Evolutionary conservation across 2,113 vertebrate genomes (phyloP).

Genomic region (Bettongia penicillata): DNA sequence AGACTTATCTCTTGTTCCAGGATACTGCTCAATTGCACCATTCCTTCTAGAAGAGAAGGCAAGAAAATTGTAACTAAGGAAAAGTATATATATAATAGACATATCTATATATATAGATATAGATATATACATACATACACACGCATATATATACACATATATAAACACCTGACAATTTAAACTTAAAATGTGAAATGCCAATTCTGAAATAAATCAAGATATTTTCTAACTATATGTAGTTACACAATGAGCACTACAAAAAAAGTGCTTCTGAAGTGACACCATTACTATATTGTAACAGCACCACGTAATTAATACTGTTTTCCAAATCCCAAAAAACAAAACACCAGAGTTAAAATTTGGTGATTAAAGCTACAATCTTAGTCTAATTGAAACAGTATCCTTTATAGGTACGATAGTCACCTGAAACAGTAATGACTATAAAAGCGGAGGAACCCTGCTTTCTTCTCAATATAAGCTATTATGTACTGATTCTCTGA

Average conservation of each 20-base stretch:
- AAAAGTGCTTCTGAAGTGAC: not conserved
- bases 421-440: not conserved
- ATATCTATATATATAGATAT: too few relatives aligned
- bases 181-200: not conserved
- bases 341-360: constrained; percentile 24
- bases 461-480: not conserved
- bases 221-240: not conserved
- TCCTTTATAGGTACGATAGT: not conserved
- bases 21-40: not conserved
- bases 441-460: not conserved
- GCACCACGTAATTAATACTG: not conserved
- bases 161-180: constrained; percentile 24
- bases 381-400: constrained; percentile 1
- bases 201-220: constrained; percentile 23
- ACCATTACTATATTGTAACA: not conserved
- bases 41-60: constrained; percentile 25
- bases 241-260: not conserved
- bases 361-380: constrained; percentile 28
- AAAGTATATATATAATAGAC: not conserved
- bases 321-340: constrained; percentile 29
- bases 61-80: constrained; percentile 47
- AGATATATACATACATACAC: too few relatives aligned
- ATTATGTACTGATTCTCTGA: not conserved
- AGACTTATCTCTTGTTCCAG: not conserved
- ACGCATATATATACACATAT: not conserved